Percentiles rank a stretch among this genome's conserved stretches.
Conservation (phyloP, 2,888 invertebrate species). For the Chymomyza caudatula region DNA sequence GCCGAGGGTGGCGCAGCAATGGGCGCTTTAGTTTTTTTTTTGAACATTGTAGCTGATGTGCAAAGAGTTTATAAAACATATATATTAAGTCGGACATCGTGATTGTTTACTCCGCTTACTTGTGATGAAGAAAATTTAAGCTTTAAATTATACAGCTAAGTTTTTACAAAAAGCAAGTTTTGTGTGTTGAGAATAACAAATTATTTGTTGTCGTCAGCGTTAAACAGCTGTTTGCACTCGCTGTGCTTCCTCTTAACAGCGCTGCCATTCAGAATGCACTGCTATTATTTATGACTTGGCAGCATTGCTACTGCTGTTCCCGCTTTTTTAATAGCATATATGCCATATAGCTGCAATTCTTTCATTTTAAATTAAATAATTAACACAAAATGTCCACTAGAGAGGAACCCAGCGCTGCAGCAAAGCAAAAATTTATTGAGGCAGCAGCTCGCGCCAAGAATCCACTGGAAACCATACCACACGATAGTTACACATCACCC, state of each 20-base stretch:
- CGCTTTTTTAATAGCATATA: background rate
- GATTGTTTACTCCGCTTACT: too few species aligned
- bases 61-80: background rate
- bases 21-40: constrained; percentile 59
- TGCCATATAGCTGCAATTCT: background rate
- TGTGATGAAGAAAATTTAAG: too few species aligned
- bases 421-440: constrained; percentile 75
- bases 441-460: constrained; percentile 73
- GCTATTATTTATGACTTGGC: background rate
- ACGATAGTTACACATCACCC: constrained; percentile 55
- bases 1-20: constrained; percentile 63
- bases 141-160: too few species aligned
- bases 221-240: background rate
- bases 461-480: constrained; percentile 69
- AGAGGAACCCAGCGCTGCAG: constrained; percentile 56
- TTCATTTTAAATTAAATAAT: background rate
- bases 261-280: background rate
- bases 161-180: background rate
- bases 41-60: constrained; percentile 56
- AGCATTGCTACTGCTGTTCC: background rate
- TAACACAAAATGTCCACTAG: constrained; percentile 58
- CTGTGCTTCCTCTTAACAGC: background rate
- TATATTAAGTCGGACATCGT: too few species aligned
- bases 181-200: constrained; percentile 1
- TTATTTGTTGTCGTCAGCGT: constrained; percentile 20